A percentile compares a stretch with the other conserved stretches of the same genome.
phyloP scores from a whole-genome alignment of 2,888 invertebrate genomes.

The Apeira syringaria region DNA sequence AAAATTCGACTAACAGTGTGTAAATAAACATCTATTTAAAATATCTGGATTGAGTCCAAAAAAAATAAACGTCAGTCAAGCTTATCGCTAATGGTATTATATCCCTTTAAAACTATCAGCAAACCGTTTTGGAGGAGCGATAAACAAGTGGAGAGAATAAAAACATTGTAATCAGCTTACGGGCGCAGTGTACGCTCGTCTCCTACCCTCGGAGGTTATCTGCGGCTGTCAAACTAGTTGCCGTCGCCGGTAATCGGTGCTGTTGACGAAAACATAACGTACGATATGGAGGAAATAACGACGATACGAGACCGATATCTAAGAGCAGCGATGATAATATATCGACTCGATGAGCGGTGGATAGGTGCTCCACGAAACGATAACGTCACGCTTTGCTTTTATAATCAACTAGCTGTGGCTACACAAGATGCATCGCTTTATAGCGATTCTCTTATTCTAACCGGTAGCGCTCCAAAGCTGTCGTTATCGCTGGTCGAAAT shows the following conservation, averaged over 20 bases:
- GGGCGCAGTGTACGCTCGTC: constrained; percentile 32
- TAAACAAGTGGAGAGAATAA: constrained; percentile 40
- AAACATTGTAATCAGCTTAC: constrained; percentile 54
- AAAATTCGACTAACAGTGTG: constrained; percentile 24
- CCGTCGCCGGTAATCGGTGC: constrained; percentile 14
- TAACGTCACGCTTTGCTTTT: too few relatives aligned
- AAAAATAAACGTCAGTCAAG: constrained; percentile 38
- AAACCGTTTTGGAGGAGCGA: constrained; percentile 39
- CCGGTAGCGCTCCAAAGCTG: too few relatives aligned
- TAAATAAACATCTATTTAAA: constrained; percentile 33
- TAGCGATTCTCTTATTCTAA: too few relatives aligned
- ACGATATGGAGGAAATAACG: constrained; percentile 28
- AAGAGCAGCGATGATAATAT: constrained; percentile 5
- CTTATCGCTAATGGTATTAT: constrained; percentile 46
- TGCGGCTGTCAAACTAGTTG: constrained; percentile 22
- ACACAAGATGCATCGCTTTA: too few relatives aligned
- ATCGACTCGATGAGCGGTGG: neutral
- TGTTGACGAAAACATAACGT: constrained; percentile 29
- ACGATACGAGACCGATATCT: constrained; percentile 18
- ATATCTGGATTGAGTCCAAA: constrained; percentile 34
- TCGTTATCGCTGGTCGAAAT: too few relatives aligned
- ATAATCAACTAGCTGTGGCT: too few relatives aligned
- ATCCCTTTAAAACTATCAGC: constrained; percentile 49
- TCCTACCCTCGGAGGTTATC: constrained; percentile 46
- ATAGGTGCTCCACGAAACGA: neutral